A percentile compares a stretch with the other conserved stretches of the same genome.
These are phyloP conservation scores for Chiloscyllium punctatum DNA, from an alignment of 2,797 vertebrate genomes.

Conservation along the genomic window DNA sequence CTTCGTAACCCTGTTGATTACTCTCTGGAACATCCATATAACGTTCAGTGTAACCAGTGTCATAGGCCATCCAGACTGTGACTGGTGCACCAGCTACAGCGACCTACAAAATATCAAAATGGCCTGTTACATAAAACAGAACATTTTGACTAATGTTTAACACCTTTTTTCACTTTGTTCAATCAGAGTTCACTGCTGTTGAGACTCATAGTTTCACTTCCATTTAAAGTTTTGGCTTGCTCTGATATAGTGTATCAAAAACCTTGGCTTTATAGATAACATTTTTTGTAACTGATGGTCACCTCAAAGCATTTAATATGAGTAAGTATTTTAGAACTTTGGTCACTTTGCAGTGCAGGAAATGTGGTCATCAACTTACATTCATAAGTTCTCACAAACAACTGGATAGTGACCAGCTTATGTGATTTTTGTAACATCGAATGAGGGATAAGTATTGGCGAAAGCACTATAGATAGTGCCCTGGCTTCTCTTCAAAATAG, in stretches of 20 bases:
- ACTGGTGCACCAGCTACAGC: conserved; percentile 92
- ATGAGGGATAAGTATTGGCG: neutral
- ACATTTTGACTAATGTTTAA: neutral
- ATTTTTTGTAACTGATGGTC: neutral
- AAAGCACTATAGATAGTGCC: neutral
- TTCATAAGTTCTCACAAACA: neutral
- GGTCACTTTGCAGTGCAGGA: neutral
- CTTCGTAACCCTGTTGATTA: conserved; percentile 93
- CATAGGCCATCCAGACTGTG: conserved; percentile 97
- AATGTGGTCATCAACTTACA: neutral
- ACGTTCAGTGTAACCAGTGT: conserved; percentile 91
- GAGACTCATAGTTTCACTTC: neutral
- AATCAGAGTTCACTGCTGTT: neutral
- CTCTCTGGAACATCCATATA: conserved; percentile 96
- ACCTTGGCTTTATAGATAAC: too few species aligned
- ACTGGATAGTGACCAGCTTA: neutral
- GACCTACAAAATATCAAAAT: conserved; percentile 60
- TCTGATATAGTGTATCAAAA: neutral
- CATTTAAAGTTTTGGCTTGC: neutral
- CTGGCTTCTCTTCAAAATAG: neutral
- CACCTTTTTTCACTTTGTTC: neutral
- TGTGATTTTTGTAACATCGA: neutral
- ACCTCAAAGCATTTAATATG: neutral
- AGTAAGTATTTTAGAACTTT: neutral
- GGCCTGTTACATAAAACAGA: neutral